Evolutionary conservation across 2,888 invertebrate species (phyloP).

Genomic region (Rhyacophila evoluta): DNA sequence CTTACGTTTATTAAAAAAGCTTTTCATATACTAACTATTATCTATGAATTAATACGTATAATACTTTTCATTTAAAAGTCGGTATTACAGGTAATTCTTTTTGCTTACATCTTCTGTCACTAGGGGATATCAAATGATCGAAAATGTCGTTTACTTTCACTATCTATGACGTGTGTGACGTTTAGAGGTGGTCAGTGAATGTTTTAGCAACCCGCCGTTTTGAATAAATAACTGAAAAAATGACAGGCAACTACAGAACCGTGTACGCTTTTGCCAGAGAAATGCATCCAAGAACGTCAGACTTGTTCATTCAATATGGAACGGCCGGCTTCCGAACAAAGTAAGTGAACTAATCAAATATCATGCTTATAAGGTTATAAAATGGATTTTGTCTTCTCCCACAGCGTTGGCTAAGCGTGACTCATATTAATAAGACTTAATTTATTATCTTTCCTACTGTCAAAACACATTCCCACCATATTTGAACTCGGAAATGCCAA

Average conservation of each 20-base stretch:
- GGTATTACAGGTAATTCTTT: not conserved
- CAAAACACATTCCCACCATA: slow-evolving; percentile 41
- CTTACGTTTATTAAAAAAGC: too few species aligned
- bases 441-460: slow-evolving; percentile 45
- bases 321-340: slow-evolving; percentile 88
- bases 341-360: slow-evolving; percentile 66
- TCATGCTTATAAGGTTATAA: slow-evolving; percentile 43
- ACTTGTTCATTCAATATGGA: slow-evolving; percentile 81
- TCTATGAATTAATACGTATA: too few species aligned
- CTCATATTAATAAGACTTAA: slow-evolving; percentile 40
- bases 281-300: slow-evolving; percentile 80
- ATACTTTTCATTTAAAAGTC: too few species aligned
- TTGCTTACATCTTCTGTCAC: slow-evolving; percentile 32
- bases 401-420: slow-evolving; percentile 39
- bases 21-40: too few species aligned
- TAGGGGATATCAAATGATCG: slow-evolving; percentile 20
- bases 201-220: slow-evolving; percentile 39
- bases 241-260: slow-evolving; percentile 71
- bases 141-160: slow-evolving; percentile 50
- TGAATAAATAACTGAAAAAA: slow-evolving; percentile 47
- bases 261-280: slow-evolving; percentile 83
- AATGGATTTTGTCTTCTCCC: slow-evolving; percentile 42
- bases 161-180: slow-evolving; percentile 51
- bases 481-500: not conserved
- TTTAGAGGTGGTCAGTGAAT: slow-evolving; percentile 47